Percentiles rank a stretch among this genome's conserved stretches.
Evolutionary conservation across 2,113 vertebrate species (phyloP).

Genomic region (Oophaga pumilio): DNA sequence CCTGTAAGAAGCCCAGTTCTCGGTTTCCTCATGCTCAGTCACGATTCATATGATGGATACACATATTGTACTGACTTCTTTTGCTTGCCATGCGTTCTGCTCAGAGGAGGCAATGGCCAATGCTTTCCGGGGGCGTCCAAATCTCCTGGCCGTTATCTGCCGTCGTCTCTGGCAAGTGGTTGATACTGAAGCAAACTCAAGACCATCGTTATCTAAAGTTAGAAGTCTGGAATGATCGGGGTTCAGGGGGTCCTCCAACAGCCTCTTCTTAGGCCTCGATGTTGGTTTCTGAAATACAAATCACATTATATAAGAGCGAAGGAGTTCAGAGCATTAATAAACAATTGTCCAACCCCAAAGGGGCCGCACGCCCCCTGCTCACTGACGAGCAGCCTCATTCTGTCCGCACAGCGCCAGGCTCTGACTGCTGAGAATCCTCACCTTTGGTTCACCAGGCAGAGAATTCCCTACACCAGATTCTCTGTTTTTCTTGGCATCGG

Average conservation of each 20-base stretch:
- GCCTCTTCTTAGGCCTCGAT: constrained; percentile 42
- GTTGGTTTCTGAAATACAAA: neutral
- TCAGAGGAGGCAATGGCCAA: constrained; percentile 65
- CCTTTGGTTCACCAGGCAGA: constrained; percentile 58
- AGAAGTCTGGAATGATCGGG: neutral
- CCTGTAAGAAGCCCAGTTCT: no score
- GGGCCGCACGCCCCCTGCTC: no score
- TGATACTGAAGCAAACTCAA: neutral
- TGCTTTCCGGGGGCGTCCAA: constrained; percentile 68
- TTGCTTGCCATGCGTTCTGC: constrained; percentile 65
- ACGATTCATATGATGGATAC: neutral
- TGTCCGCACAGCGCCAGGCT: no score
- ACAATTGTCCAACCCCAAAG: no score
- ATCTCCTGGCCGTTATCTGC: constrained; percentile 60
- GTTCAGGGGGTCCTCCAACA: constrained; percentile 4
- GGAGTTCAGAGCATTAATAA: no score
- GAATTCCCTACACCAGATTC: constrained; percentile 4
- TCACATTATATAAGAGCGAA: neutral
- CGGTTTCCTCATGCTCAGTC: no score
- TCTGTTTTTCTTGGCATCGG: constrained; percentile 33
- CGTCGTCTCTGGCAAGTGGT: neutral
- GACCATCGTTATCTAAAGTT: neutral
- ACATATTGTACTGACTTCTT: neutral
- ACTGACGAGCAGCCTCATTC: no score
- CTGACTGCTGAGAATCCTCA: neutral